Evolutionary conservation across 1,140 invertebrate genomes (phyloP), one percentile per base, ranked within the genome.

Genomic region (Rhyacophila brunnea): DNA sequence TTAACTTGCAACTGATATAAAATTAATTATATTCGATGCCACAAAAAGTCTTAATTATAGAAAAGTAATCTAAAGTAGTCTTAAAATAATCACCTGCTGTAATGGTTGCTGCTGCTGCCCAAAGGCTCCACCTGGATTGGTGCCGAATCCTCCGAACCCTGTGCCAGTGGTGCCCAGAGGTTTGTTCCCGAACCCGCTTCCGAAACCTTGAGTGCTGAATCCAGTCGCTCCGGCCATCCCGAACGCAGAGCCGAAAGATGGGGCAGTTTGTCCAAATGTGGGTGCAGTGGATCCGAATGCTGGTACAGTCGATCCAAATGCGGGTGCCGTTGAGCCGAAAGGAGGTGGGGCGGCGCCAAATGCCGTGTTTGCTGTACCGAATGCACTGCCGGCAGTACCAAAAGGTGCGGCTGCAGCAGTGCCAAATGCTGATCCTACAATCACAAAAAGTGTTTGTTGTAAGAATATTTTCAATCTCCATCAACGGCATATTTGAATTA

Each of bases 71-170:
- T n/a, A n/a, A n/a, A n/a, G n/a, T n/a, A n/a, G n/a, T n/a, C n/a
- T n/a, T n/a, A n/a, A n/a, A n/a, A n/a, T n/a, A n/a, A n/a, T 35
- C 43, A 53, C 47, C 46, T 56, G 55, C 47, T 55, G 53, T 18
- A 28, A 28, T 28, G 56, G 62, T 32, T 53, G 58, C 52, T 74
- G 72, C 4, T 67, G 71, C 28, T 77, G 67, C 64, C 74, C 74
- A 45, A 77, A 56, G 6, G 17, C 14, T 11, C 35, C 49, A 13
- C 56, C 56, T 1, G 53, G 17, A 7, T 23, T 23, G 18, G 66
- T 57, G 13, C 75, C 75, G 68, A 81, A 81, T 3, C 74, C 64
- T 11, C 70, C 69, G 67, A 78, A 76, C 38, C 69, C 62, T 13
- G 64, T 66, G 6, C 68, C 55, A 14, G 64, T 57, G n/a, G 65